Evolutionary conservation across 2,113 vertebrate species (phyloP).

Genomic region (Sialia sialis): DNA sequence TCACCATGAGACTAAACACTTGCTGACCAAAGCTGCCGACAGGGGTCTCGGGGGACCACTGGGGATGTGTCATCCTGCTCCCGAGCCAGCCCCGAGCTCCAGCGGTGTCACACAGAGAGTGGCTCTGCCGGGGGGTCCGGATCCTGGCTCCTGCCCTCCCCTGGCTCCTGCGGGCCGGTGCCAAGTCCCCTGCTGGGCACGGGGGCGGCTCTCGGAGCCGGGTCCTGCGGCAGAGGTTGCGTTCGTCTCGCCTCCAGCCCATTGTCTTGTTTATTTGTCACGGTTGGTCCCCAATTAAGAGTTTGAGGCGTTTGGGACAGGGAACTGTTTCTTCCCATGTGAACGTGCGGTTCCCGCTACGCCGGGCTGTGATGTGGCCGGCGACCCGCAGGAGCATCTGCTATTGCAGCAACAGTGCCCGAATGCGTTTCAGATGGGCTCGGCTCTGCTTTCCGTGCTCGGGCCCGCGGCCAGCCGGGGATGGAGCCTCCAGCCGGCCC

Average conservation of each 20-base stretch:
- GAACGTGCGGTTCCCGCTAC: constrained; percentile 12
- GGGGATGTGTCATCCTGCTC: constrained; percentile 30
- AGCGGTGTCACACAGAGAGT: not conserved
- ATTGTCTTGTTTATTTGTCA: constrained; percentile 61
- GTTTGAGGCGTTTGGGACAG: not conserved
- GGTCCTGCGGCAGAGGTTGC: constrained; percentile 1
- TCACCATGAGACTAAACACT: not conserved
- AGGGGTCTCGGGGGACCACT: not conserved
- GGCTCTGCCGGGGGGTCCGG: not conserved
- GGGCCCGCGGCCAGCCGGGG: not conserved
- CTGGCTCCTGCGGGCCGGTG: not conserved
- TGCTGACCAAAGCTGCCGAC: constrained; percentile 7
- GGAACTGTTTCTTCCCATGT: constrained; percentile 29
- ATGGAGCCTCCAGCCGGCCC: not conserved
- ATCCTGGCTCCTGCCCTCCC: not conserved
- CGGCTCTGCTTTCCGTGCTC: not conserved
- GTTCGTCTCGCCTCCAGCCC: constrained; percentile 40
- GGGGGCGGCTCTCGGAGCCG: not conserved
- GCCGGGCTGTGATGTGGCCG: constrained; percentile 40
- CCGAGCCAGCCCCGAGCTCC: not conserved
- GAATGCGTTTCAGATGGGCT: constrained; percentile 58
- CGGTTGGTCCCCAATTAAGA: constrained; percentile 37
- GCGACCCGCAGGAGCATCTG: constrained; percentile 42
- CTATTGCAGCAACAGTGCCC: constrained; percentile 49
- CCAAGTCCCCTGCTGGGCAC: constrained; percentile 14